Conservation (phyloP, 2,113 vertebrate species). For the Oophaga pumilio region DNA sequence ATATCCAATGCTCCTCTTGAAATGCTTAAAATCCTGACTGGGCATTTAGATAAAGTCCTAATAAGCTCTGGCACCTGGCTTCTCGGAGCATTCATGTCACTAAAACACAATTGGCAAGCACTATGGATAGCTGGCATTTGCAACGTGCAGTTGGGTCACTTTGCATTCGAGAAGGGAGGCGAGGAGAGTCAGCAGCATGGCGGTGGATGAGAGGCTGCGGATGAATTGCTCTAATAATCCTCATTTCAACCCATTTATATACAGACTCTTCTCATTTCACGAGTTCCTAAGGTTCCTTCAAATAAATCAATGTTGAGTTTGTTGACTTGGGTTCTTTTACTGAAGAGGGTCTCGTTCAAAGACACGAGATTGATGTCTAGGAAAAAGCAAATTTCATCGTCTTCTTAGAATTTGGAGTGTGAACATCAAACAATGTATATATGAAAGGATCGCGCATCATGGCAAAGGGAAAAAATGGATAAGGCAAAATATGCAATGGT, state of each 20-base stretch:
- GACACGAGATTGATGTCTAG: neutral
- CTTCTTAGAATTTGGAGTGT: neutral
- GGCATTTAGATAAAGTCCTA: neutral
- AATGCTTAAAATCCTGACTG: constrained; percentile 23
- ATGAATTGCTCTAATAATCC: constrained; percentile 44
- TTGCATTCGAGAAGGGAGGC: neutral
- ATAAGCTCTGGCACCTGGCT: neutral
- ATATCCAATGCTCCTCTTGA: constrained; percentile 37
- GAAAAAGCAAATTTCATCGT: neutral
- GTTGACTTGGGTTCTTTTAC: neutral
- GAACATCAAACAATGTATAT: neutral
- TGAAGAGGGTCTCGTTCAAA: neutral
- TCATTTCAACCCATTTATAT: constrained; percentile 34
- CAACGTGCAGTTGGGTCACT: constrained; percentile 45
- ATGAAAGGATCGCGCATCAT: neutral
- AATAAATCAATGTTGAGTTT: constrained; percentile 8
- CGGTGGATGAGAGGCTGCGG: neutral
- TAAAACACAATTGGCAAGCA: neutral
- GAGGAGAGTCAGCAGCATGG: neutral
- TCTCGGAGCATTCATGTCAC: neutral
- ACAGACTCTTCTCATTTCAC: neutral
- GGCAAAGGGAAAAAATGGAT: neutral
- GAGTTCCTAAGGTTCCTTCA: neutral
- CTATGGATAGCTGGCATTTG: constrained; percentile 23
- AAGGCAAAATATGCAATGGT: neutral